Evolutionary conservation across 1,140 invertebrate species (phyloP).

Genomic region (Lutraria rhynchaena): DNA sequence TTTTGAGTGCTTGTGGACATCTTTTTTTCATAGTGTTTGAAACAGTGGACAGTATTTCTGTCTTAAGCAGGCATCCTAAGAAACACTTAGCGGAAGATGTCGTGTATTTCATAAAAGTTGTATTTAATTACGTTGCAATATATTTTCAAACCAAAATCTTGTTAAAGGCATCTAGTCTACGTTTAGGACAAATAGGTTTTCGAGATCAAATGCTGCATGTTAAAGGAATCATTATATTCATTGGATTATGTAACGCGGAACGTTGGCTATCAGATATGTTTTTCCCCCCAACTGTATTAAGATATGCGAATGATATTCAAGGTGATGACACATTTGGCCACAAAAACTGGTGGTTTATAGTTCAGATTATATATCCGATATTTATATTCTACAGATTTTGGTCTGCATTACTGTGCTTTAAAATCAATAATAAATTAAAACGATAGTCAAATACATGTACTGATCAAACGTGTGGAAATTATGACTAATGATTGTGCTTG

Average conservation of each 20-base stretch:
- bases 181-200: too few species aligned
- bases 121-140: conserved; percentile 11
- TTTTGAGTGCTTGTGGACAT: background rate
- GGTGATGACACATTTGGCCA: conserved; percentile 5
- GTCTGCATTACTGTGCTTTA: background rate
- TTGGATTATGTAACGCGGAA: conserved; percentile 8
- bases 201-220: background rate
- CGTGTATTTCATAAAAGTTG: background rate
- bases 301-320: conserved; percentile 11
- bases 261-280: conserved; percentile 10
- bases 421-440: background rate
- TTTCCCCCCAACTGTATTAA: background rate
- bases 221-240: background rate
- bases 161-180: background rate
- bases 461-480: too few species aligned
- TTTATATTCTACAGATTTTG: background rate
- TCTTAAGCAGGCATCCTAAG: background rate
- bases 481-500: too few species aligned
- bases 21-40: background rate
- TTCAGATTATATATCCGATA: background rate
- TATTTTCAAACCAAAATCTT: background rate
- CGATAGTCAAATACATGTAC: too few species aligned
- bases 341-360: conserved; percentile 11
- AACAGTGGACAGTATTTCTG: background rate
- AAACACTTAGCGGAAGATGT: background rate